A percentile compares a stretch with the other conserved stretches of the same genome.
Conservation (phyloP, 2,113 vertebrate genomes). For the Amblyornis subalaris region DNA sequence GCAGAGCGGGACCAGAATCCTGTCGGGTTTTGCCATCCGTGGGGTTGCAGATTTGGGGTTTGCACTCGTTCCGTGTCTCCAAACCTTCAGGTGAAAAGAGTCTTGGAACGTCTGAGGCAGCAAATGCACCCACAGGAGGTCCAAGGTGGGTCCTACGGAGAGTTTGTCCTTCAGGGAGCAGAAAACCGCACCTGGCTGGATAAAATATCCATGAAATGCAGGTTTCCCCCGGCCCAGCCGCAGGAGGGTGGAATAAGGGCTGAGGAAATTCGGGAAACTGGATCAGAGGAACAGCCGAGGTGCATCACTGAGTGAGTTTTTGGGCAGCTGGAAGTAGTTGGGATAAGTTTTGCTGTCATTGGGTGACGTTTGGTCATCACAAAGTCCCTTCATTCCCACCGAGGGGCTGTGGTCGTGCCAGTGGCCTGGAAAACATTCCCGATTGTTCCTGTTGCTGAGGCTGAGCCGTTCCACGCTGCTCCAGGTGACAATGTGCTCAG, state of each 20-base stretch:
- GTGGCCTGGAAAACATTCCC: neutral
- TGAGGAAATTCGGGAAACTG: neutral
- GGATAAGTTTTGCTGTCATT: neutral
- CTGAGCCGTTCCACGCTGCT: neutral
- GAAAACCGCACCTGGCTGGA: neutral
- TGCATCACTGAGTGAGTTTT: neutral
- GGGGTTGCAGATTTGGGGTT: neutral
- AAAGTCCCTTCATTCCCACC: fast-evolving
- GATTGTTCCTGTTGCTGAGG: neutral
- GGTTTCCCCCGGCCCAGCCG: neutral
- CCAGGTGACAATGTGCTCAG: neutral
- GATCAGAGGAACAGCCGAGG: neutral
- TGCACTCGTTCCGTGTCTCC: neutral
- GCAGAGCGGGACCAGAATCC: neutral
- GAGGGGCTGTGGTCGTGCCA: fast-evolving
- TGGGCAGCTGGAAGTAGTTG: neutral
- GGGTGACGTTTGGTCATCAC: neutral
- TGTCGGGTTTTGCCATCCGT: neutral
- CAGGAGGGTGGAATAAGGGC: neutral
- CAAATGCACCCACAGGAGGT: neutral
- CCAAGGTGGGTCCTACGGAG: neutral
- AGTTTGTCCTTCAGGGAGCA: neutral
- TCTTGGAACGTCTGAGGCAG: neutral
- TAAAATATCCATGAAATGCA: fast-evolving
- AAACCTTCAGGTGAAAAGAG: neutral